Evolutionary conservation across 2,797 vertebrate species (phyloP), one percentile per base, ranked within the genome.

Genomic region (Enteromius afrohamiltoni): DNA sequence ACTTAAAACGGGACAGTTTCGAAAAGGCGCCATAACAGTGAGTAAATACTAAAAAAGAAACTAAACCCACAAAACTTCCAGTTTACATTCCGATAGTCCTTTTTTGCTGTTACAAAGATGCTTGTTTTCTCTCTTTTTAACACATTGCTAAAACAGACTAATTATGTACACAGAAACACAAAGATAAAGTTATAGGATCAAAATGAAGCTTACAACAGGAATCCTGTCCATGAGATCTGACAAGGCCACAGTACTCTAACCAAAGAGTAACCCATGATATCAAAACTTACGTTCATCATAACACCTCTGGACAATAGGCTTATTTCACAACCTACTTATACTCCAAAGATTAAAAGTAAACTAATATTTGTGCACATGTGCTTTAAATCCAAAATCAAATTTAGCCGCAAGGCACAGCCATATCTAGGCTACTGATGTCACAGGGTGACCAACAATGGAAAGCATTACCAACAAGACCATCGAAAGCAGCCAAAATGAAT

Each of bases 1-100:
- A 90, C 90, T 93, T 92, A 92, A 91, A 93, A 93, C 86, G 13
- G 91, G 89, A 93, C 92, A 93, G 90, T 90, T 90, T 90, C 65
- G 88, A 90, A 42, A 93, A 92, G 85, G 84, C 87, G 87, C 81
- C 85, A 87, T 90, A 90, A 89, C 83, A 89, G 86, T 85, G 51
- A 87, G 89, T 91, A 89, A 89, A 92, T 90, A 91, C 88, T 89
- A 89, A 85, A 88, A 90, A 86, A 86, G 75, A 89, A 86, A 69
- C 85, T 75, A 85, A 83, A 71, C 31, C 34, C 71, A 23, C 77
- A 77, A 69, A 69, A 80, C 16, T n/a, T 88, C 78, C 77, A 74
- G 84, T 80, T 71, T 80, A 80, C 40, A 74, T 73, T 58, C 37
- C 64, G 34, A 55, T n/a, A 9, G 55, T 14, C 3, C 21, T 78